These are phyloP conservation scores for Laterallus jamaicensis DNA, from an alignment of 2,113 vertebrate genomes.

Conservation along the genomic window DNA sequence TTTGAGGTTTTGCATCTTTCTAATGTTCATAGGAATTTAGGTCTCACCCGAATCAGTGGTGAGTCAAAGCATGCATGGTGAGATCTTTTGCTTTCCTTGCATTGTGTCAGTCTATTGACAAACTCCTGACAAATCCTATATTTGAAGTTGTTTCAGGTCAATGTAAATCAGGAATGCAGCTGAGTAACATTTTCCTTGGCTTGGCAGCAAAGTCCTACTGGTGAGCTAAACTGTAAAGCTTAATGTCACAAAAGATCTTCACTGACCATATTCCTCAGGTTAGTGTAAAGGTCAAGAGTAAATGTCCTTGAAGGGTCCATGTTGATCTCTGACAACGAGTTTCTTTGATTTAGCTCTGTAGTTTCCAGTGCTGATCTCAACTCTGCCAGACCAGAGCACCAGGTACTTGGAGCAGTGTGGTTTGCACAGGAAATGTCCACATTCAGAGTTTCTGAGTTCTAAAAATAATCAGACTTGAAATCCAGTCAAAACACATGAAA, in stretches of 20 bases:
- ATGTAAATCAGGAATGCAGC: neutral
- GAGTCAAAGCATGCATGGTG: neutral
- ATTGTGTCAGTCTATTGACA: neutral
- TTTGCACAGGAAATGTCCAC: neutral
- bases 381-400: neutral
- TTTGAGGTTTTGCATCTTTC: neutral
- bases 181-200: neutral
- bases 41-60: neutral
- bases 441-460: neutral
- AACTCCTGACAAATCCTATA: neutral
- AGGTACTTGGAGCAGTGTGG: neutral
- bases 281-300: slow-evolving; percentile 8
- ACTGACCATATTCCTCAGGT: neutral
- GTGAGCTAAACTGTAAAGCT: neutral
- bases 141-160: neutral
- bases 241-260: neutral
- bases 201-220: neutral
- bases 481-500: neutral
- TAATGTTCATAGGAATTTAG: neutral
- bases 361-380: neutral
- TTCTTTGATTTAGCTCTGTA: neutral
- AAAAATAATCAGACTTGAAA: neutral
- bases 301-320: neutral
- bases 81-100: neutral
- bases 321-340: neutral